These are phyloP conservation scores for Lophius americanus DNA, from an alignment of 2,797 vertebrate genomes.

Conservation along the genomic window DNA sequence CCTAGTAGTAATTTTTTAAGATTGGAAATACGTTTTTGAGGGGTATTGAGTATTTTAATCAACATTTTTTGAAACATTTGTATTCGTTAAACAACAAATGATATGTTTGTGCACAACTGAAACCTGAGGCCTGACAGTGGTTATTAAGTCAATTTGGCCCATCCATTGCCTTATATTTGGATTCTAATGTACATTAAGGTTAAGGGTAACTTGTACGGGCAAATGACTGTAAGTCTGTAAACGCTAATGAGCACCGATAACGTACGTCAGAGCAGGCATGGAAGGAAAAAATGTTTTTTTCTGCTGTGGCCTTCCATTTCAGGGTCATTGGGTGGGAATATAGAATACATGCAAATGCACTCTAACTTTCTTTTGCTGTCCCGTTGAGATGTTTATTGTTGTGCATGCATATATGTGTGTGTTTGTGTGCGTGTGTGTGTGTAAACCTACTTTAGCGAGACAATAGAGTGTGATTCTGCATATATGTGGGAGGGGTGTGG, in stretches of 20 bases:
- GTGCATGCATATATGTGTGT: conserved; percentile 15
- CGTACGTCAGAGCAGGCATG: neutral
- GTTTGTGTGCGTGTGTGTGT: conserved; percentile 9
- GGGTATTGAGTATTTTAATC: neutral
- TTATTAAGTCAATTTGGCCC: neutral
- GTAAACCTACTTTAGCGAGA: conserved; percentile 57
- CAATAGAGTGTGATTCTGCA: conserved; percentile 63
- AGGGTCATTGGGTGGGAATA: conserved; percentile 19
- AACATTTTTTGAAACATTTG: too few relatives aligned
- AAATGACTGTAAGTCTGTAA: neutral
- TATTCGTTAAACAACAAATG: too few relatives aligned
- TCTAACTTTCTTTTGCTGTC: conserved; percentile 44
- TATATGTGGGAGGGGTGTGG: conserved; percentile 63
- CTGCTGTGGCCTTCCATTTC: conserved; percentile 5
- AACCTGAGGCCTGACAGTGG: too few relatives aligned
- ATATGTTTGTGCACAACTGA: too few relatives aligned
- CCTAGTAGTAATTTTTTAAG: neutral
- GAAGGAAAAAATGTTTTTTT: conserved; percentile 6
- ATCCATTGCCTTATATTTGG: neutral
- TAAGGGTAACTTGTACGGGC: conserved; percentile 5
- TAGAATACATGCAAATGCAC: conserved; percentile 47
- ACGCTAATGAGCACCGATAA: conserved; percentile 9
- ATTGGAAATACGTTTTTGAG: neutral
- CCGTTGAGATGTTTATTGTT: conserved; percentile 26
- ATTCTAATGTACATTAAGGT: conserved; percentile 12